Base-by-base conservation (phyloP, 2,888 invertebrate species). In the Resseliella maxima region DNA sequence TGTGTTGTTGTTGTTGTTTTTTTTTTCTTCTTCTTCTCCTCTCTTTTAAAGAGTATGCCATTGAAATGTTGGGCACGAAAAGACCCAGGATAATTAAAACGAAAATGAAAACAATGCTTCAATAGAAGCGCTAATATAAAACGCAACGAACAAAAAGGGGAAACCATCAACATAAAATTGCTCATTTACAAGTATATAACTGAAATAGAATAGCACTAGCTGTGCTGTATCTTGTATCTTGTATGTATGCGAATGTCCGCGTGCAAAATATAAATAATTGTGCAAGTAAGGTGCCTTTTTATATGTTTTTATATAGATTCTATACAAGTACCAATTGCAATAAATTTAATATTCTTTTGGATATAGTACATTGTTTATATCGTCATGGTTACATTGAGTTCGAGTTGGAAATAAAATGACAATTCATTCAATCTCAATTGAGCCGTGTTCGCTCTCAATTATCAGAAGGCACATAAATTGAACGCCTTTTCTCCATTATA, bases 401-500 rank as follows among this genome's bases (percentile, higher is more conserved):
- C 36, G 81, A 36, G 1, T 36, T 27, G 5, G 27, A 2, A 35
- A 36, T 15, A 81, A 36, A 81, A 81, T 81, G 81, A 81, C 81
- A 81, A 81, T 81, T 81, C 81, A 81, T 81, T 36, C 81, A 35
- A 36, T 59, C 36, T 81, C 81, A 35, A 36, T 81, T 81, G 36
- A 81, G 81, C 36, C 81, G 18, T 81, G 81, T 81, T 36, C 81
- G 36, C 36, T 81, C 81, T 81, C 81, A 81, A 81, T 81, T 81
- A 81, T 18, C 81, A 81, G 21, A 15, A 36, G 81, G 36, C 36
- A 81, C 12, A 36, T 36, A 81, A 81, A 12, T 41, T 12, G 41
- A n/a, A 5, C 41, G 5, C 41, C 5, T 21, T 50, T 50, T 50
- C 2, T 21, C 50, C 50, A 50, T 50, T 50, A 18, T 50, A 50